Evolutionary conservation across 1,140 invertebrate species (phyloP).

Genomic region (Caenorhabditis elegans): WBcel235 BX284602.5:7554501-7555000

Average conservation of each 20-base stretch:
- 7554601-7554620: neutral
- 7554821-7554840: neutral
- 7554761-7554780: conserved; percentile 10
- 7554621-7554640: conserved; percentile 6
- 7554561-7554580: no score
- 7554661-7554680: neutral
- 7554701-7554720: neutral
- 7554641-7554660: conserved; percentile 3
- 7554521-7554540: no score
- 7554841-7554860: neutral
- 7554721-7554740: neutral
- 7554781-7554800: conserved; percentile 4
- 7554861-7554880: neutral
- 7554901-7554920: conserved; percentile 13
- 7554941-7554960: neutral
- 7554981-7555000: neutral
- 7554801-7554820: conserved; percentile 12
- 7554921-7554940: neutral
- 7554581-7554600: neutral
- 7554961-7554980: neutral
- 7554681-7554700: neutral
- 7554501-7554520: no score
- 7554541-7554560: no score
- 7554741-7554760: neutral
- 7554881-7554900: neutral